Evolutionary conservation across 1,140 invertebrate genomes (phyloP).

Genomic region (Maconellicoccus hirsutus): DNA sequence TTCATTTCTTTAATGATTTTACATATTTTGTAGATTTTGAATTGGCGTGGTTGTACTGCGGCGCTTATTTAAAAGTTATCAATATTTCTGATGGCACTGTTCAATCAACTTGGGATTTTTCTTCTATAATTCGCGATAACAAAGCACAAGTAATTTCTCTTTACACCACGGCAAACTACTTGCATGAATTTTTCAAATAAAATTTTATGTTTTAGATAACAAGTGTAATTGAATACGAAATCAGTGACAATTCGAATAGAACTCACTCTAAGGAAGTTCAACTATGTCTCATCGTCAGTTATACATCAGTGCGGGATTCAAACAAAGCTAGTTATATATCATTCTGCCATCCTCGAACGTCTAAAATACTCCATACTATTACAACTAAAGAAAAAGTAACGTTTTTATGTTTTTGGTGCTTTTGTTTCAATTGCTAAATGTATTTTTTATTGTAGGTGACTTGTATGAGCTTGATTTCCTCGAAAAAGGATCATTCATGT

Average conservation of each 20-base stretch:
- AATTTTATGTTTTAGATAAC: not conserved
- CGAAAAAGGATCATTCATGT: not conserved
- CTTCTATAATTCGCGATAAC: not conserved
- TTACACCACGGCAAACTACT: no score
- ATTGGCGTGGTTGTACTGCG: not conserved
- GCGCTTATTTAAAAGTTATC: not conserved
- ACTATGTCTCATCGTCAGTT: not conserved
- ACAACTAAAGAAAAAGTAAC: constrained; percentile 10
- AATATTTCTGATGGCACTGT: not conserved
- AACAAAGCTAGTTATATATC: constrained; percentile 15
- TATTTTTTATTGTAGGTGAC: not conserved
- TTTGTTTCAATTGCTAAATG: no score
- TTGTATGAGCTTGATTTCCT: not conserved
- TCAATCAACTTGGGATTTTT: constrained; percentile 1
- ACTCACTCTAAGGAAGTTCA: not conserved
- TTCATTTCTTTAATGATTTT: not conserved
- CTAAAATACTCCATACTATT: constrained; percentile 1
- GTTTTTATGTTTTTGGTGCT: not conserved
- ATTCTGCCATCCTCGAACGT: constrained; percentile 11
- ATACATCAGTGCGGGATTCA: not conserved
- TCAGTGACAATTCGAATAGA: not conserved
- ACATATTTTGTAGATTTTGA: not conserved
- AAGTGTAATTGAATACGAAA: not conserved
- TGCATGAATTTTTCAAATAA: no score
- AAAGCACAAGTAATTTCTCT: not conserved